phyloP scores from a whole-genome alignment of 92 coral and sea anemone genomes.

The Porites rus region DNA sequence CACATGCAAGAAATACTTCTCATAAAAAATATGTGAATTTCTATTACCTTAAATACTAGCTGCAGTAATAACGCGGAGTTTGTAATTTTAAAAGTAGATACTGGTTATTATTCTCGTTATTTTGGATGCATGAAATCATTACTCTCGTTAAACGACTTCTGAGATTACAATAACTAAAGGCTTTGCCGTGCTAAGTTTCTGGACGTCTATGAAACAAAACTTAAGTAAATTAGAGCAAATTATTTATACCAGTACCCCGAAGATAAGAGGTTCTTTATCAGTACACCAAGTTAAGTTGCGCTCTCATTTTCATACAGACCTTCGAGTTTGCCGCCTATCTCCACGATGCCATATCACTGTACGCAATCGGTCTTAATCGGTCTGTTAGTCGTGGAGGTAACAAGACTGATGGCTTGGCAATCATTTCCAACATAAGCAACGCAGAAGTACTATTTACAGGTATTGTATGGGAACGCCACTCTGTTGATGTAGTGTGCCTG shows the following conservation, averaged over 20 bases:
- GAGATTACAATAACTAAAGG: no score
- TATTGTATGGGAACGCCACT: neutral
- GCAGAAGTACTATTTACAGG: slow-evolving; percentile 30
- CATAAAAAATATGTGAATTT: no score
- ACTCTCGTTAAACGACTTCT: no score
- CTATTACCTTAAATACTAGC: no score
- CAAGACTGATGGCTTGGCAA: slow-evolving; percentile 56
- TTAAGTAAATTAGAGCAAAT: neutral
- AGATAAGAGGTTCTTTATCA: neutral
- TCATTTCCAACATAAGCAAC: slow-evolving; percentile 50
- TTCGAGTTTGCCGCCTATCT: slow-evolving; percentile 56
- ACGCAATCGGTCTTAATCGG: slow-evolving; percentile 69
- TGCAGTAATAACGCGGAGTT: no score
- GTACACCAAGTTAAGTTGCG: neutral
- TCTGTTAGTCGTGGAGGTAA: slow-evolving; percentile 55
- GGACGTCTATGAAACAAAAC: no score
- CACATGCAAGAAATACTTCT: no score
- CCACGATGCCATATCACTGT: slow-evolving; percentile 65
- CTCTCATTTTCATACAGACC: slow-evolving; percentile 40
- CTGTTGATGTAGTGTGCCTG: no score
- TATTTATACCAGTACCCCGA: neutral
- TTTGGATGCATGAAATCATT: no score
- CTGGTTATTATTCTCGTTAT: no score
- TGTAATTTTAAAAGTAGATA: no score
- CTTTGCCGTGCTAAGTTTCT: no score